Conservation (phyloP, 2,797 vertebrate species). For the Sebastes itinus region DNA sequence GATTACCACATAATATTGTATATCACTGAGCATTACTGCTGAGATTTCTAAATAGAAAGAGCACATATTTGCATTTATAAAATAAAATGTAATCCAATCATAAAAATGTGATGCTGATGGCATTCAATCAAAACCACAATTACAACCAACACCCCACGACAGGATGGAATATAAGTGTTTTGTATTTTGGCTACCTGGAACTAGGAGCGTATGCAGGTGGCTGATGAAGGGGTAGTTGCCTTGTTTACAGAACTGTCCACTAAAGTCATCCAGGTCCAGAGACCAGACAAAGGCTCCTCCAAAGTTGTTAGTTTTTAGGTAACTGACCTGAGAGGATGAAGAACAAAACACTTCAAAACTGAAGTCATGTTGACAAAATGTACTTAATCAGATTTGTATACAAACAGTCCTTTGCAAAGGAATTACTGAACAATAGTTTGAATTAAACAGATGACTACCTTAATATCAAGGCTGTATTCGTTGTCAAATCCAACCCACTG, state of each 20-base stretch:
- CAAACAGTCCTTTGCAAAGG: not conserved
- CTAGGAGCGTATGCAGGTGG: not conserved
- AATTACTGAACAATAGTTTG: not conserved
- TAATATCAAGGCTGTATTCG: slow-evolving; percentile 72
- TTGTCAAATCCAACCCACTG: slow-evolving; percentile 86
- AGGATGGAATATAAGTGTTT: not conserved
- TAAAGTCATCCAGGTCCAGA: slow-evolving; percentile 78
- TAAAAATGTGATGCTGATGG: too few species aligned
- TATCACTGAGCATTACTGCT: too few species aligned
- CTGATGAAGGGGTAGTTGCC: slow-evolving; percentile 59
- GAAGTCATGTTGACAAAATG: not conserved
- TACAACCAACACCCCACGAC: too few species aligned
- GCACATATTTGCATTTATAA: not conserved
- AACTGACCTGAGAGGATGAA: slow-evolving; percentile 43
- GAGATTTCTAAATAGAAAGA: not conserved
- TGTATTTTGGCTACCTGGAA: not conserved
- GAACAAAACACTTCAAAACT: not conserved
- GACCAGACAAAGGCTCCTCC: slow-evolving; percentile 79
- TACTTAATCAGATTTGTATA: not conserved
- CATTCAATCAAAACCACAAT: not conserved
- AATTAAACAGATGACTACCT: slow-evolving; percentile 67
- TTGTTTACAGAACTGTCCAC: slow-evolving; percentile 71
- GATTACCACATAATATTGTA: too few species aligned
- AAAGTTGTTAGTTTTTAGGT: slow-evolving; percentile 56
- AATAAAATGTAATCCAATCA: too few species aligned